Base-by-base conservation (phyloP, 2,797 vertebrate genomes). In the Anabas testudineus region DNA sequence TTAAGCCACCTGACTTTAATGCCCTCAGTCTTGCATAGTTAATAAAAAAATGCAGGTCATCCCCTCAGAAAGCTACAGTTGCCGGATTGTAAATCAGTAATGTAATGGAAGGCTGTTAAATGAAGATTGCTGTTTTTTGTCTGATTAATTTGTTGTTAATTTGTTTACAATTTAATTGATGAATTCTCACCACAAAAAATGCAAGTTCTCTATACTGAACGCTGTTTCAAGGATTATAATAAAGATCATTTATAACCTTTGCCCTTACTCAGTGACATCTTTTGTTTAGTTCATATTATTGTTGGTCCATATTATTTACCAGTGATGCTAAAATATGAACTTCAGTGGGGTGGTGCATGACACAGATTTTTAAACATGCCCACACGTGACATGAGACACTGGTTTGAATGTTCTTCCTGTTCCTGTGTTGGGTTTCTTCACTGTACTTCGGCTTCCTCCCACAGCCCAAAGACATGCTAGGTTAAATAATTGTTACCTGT, bases 241-340 rank as follows among this genome's bases (percentile, higher is more conserved):
- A 94, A 95, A 94, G 90, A 85, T 87, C 62, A 92, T 94, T 94
- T 94, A 93, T 92, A 93, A 93, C 86, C 82, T 91, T 87, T 91
- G 67, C 76, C 63, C 47, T 68, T 62, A 48, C 45, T 84, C 37
- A 37, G 47, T 82, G 32, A 65, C 8, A 45, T 75, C 12, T 74
- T 75, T 81, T 67, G 32, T 47, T 66, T 1, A 10, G 51, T 64
- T 14, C 30, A n/a, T 52, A 14, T 2, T 19, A 2, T n/a, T 54
- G 15, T 54, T 49, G 46, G 12, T 28, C 54, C 5, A 45, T n/a
- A 12, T 26, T 2, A 26, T 51, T 54, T 26, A 13, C 42, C 18
- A 41, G 28, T 12, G 14, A 37, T 14, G 36, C 9, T 32, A 28
- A 34, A 34, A 34, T 32, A 34, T 9, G 32, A 32, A 36, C 10